phyloP scores from a whole-genome alignment of 2,113 vertebrate genomes.

The Brachypodius melanocephalos region DNA sequence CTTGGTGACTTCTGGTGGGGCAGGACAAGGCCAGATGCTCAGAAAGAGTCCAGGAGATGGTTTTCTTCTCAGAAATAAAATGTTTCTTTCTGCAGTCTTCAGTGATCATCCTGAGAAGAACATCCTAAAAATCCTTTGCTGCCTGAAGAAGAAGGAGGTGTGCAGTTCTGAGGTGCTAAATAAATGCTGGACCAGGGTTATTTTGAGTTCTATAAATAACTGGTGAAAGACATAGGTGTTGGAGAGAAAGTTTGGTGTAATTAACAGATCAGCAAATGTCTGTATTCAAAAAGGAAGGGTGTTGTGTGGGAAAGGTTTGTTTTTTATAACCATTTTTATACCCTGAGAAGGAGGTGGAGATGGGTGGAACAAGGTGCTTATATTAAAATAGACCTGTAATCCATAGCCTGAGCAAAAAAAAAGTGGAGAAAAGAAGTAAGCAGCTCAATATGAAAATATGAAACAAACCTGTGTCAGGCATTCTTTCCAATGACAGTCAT shows the following conservation, averaged over 20 bases:
- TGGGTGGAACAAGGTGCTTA: neutral
- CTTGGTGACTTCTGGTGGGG: neutral
- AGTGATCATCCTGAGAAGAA: neutral
- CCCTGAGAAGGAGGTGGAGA: neutral
- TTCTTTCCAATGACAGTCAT: neutral
- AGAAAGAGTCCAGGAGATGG: neutral
- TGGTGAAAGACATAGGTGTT: neutral
- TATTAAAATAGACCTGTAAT: neutral
- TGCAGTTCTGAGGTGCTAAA: neutral
- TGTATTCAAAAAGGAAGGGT: neutral
- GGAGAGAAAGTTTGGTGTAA: neutral
- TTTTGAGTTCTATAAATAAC: neutral
- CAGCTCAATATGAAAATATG: neutral
- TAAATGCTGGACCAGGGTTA: neutral
- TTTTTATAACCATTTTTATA: neutral
- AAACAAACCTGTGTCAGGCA: neutral
- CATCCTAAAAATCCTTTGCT: neutral
- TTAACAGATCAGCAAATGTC: neutral
- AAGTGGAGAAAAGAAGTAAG: neutral
- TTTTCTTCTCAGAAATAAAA: neutral
- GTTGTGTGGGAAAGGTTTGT: neutral
- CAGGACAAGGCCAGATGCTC: neutral
- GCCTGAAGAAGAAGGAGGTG: neutral
- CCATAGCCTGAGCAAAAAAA: neutral
- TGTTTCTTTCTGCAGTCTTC: neutral